Percentiles rank a stretch among this genome's conserved stretches.
phyloP scores from a whole-genome alignment of 2,113 vertebrate species.

The Nestor notabilis region DNA sequence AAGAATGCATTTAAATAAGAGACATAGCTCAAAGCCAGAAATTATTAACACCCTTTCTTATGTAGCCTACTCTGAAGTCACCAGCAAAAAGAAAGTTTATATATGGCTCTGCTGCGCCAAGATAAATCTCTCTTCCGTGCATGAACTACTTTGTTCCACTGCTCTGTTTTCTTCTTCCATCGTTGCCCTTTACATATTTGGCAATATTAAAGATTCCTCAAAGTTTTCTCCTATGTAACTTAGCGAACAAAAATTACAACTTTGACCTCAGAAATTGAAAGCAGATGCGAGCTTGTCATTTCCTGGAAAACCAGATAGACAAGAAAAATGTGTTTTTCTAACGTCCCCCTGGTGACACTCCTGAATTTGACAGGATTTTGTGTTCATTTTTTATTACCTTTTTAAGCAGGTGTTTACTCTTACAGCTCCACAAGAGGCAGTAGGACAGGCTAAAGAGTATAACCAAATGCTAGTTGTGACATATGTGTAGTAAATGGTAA shows the following conservation, averaged over 20 bases:
- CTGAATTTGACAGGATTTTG: neutral
- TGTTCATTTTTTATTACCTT: neutral
- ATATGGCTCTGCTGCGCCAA: constrained; percentile 47
- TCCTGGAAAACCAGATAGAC: constrained; percentile 25
- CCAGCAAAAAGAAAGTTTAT: constrained; percentile 43
- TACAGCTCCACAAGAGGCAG: neutral
- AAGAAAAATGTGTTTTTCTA: constrained; percentile 42
- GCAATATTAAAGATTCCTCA: constrained; percentile 68
- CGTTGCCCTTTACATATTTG: constrained; percentile 62
- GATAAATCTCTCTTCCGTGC: constrained; percentile 52
- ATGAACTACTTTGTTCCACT: constrained; percentile 54
- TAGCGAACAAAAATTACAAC: constrained; percentile 48
- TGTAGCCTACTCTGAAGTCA: constrained; percentile 30
- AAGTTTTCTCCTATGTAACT: constrained; percentile 64
- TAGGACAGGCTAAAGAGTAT: neutral
- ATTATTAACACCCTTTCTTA: constrained; percentile 30
- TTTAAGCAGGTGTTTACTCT: constrained; percentile 24
- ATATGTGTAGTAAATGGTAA: neutral
- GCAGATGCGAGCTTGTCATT: constrained; percentile 63
- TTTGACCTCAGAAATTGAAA: constrained; percentile 66
- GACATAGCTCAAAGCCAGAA: constrained; percentile 24
- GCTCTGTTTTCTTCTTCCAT: constrained; percentile 41
- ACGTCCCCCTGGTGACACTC: neutral
- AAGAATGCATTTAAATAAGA: constrained; percentile 38
- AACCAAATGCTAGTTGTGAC: neutral